Evolutionary conservation across 1,140 invertebrate genomes (phyloP).

Genomic region (Cepaea nemoralis): DNA sequence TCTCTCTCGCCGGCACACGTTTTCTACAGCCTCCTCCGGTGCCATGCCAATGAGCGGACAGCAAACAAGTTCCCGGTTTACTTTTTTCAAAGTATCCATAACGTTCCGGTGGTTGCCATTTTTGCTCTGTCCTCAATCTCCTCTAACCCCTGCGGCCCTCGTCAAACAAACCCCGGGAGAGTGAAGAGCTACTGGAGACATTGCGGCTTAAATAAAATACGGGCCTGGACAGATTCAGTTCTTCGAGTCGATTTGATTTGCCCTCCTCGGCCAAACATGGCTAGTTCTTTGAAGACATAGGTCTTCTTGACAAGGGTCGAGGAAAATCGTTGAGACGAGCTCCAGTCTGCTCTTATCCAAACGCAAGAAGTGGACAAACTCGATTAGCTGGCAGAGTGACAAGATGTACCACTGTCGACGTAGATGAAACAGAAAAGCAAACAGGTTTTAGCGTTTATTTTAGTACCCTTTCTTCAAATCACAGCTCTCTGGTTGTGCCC

Average conservation of each 20-base stretch:
- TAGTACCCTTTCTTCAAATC: no score
- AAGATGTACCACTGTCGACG: conserved; percentile 5
- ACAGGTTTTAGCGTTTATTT: neutral
- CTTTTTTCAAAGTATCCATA: neutral
- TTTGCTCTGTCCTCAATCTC: conserved; percentile 7
- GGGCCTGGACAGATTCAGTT: neutral
- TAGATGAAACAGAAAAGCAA: neutral
- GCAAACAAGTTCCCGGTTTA: neutral
- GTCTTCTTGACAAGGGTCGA: neutral
- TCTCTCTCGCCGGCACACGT: neutral
- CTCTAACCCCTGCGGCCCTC: conserved; percentile 2
- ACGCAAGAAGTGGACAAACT: conserved; percentile 27
- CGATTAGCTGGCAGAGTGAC: conserved; percentile 15
- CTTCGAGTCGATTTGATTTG: conserved; percentile 25
- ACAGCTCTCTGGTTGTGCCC: no score
- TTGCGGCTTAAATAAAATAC: neutral
- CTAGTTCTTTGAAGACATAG: neutral
- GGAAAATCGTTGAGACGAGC: conserved; percentile 17
- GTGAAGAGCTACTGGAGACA: conserved; percentile 4
- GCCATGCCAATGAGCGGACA: neutral
- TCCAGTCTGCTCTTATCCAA: conserved; percentile 24
- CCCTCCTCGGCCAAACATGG: conserved; percentile 23
- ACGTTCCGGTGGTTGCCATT: conserved; percentile 1
- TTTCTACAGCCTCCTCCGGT: neutral
- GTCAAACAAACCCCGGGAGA: neutral